Evolutionary conservation across 1,140 invertebrate genomes (phyloP).

Genomic region (Acyrthosiphon pisum): DNA sequence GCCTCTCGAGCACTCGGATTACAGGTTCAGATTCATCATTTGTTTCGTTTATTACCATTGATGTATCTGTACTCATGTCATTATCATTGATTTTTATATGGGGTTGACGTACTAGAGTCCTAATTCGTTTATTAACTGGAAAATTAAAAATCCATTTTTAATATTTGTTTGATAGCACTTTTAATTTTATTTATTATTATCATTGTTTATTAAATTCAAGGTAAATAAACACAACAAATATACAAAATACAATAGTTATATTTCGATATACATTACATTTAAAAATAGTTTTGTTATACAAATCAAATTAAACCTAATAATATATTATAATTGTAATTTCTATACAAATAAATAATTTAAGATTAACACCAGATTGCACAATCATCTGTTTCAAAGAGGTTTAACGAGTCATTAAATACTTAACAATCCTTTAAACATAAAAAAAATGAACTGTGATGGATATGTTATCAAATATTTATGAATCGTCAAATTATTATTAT

Average conservation of each 20-base stretch:
- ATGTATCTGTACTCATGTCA: slow-evolving; percentile 6
- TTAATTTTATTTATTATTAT: neutral
- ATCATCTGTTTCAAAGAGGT: neutral
- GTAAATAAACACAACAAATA: neutral
- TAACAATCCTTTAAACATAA: slow-evolving; percentile 14
- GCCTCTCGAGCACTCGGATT: slow-evolving; percentile 55
- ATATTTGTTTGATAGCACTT: neutral
- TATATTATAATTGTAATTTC: slow-evolving; percentile 31
- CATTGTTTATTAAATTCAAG: neutral
- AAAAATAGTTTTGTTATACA: slow-evolving; percentile 49
- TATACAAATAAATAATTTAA: slow-evolving; percentile 52
- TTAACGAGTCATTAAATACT: neutral
- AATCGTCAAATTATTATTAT: neutral
- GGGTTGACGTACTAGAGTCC: slow-evolving; percentile 64
- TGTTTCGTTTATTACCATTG: neutral
- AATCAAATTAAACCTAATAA: slow-evolving; percentile 46
- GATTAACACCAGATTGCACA: slow-evolving; percentile 29
- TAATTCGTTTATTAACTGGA: slow-evolving; percentile 65
- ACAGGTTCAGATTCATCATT: slow-evolving; percentile 66
- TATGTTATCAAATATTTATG: neutral
- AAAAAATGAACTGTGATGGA: slow-evolving; percentile 2
- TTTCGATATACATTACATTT: slow-evolving; percentile 34
- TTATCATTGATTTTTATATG: slow-evolving; percentile 49
- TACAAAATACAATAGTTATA: slow-evolving; percentile 45
- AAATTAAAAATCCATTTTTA: slow-evolving; percentile 46